Percentiles rank a stretch among this genome's conserved stretches.
These are phyloP conservation scores for Ophioninae sp. DNA, from an alignment of 2,888 invertebrate species.

Conservation along the genomic window DNA sequence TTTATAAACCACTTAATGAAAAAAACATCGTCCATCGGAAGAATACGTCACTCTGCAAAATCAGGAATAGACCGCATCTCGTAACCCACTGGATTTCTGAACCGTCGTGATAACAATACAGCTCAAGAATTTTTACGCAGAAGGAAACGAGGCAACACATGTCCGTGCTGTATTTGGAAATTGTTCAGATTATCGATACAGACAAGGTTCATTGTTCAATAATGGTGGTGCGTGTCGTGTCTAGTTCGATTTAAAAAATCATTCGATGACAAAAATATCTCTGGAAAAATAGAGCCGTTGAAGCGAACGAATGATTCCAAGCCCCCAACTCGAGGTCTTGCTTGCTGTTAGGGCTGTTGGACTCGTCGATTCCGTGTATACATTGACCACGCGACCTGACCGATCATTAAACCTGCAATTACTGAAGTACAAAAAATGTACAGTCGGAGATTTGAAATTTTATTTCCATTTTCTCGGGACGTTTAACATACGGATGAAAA, in stretches of 20 bases:
- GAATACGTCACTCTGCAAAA: too few relatives aligned
- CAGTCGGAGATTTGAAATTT: not conserved
- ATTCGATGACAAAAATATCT: not conserved
- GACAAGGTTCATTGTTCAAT: not conserved
- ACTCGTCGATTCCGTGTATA: constrained; percentile 28
- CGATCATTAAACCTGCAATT: constrained; percentile 55
- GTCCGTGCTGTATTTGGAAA: not conserved
- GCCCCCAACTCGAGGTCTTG: not conserved
- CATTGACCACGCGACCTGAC: constrained; percentile 54
- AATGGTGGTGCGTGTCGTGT: not conserved
- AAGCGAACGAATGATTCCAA: not conserved
- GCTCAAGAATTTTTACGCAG: not conserved
- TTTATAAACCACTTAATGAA: too few relatives aligned
- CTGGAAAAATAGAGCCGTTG: not conserved
- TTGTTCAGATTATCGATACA: not conserved
- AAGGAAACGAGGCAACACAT: not conserved
- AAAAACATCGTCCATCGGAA: too few relatives aligned
- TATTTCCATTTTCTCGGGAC: not conserved
- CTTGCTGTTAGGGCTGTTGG: constrained; percentile 4
- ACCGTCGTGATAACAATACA: not conserved
- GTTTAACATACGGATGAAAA: constrained; percentile 60
- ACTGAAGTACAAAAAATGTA: constrained; percentile 47
- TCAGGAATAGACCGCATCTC: not conserved
- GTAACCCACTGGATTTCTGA: not conserved
- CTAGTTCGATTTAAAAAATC: not conserved